Evolutionary conservation across 2,797 vertebrate genomes (phyloP).

Genomic region (Pangasius mekongensis): DNA sequence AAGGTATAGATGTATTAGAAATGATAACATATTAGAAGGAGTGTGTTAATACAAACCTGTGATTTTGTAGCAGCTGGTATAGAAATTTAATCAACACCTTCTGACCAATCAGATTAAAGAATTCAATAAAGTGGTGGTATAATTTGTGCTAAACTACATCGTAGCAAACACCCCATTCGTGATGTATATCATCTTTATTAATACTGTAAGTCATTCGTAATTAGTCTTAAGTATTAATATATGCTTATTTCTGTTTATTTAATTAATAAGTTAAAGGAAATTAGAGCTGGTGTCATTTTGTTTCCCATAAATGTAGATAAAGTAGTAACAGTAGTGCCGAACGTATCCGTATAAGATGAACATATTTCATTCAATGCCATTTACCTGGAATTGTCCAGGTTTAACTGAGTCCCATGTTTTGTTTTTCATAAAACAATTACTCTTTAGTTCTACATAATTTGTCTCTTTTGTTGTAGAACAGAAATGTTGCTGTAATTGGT

Average conservation of each 20-base stretch:
- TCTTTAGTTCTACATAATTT: background rate
- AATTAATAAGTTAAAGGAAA: background rate
- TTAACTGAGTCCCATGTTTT: background rate
- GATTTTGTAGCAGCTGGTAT: background rate
- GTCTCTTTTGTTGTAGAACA: background rate
- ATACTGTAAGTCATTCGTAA: background rate
- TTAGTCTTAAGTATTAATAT: background rate
- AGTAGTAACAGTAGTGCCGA: too few species aligned
- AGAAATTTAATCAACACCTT: background rate
- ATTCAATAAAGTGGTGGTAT: background rate
- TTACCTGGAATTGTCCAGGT: background rate
- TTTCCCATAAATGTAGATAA: background rate
- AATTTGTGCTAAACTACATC: background rate
- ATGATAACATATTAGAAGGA: too few species aligned
- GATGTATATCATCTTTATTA: background rate
- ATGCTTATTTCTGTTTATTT: background rate
- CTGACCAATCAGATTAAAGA: background rate
- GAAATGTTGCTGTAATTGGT: background rate
- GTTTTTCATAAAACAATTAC: background rate
- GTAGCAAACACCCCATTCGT: background rate
- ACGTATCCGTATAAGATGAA: too few species aligned
- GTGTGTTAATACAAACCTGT: background rate
- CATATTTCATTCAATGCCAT: background rate
- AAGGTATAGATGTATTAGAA: background rate
- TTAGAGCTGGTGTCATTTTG: background rate